Evolutionary conservation across 2,888 invertebrate genomes (phyloP).

Genomic region (Stegophylla sp.): DNA sequence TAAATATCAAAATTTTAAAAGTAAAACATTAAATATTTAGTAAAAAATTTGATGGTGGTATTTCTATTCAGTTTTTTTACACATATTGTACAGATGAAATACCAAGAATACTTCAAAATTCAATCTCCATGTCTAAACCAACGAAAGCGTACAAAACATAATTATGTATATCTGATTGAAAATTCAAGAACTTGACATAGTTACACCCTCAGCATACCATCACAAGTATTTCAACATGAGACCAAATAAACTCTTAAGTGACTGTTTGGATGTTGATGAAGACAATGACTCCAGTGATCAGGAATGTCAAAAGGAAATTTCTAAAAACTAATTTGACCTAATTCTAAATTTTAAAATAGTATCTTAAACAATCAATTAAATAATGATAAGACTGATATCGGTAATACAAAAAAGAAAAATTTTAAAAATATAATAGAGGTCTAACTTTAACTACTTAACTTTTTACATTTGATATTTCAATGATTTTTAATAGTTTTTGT

Average conservation of each 20-base stretch:
- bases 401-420: too few relatives aligned
- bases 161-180: background rate
- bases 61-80: conserved; percentile 25
- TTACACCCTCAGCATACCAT: background rate
- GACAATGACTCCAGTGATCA: background rate
- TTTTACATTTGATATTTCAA: too few relatives aligned
- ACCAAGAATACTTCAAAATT: conserved; percentile 16
- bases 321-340: background rate
- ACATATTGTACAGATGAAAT: conserved; percentile 16
- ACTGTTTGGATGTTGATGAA: background rate
- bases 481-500: too few relatives aligned
- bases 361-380: too few relatives aligned
- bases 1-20: too few relatives aligned
- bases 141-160: background rate
- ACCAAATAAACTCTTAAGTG: background rate
- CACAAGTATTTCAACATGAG: background rate
- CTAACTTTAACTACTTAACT: too few relatives aligned
- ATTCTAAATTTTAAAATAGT: too few relatives aligned
- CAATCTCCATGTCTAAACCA: background rate
- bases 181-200: background rate
- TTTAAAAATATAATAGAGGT: too few relatives aligned
- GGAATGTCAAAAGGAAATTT: background rate
- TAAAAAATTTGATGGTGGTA: conserved; percentile 4
- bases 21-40: background rate
- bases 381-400: too few relatives aligned